phyloP scores from a whole-genome alignment of 2,113 vertebrate genomes.

The Perognathus longimembris region DNA sequence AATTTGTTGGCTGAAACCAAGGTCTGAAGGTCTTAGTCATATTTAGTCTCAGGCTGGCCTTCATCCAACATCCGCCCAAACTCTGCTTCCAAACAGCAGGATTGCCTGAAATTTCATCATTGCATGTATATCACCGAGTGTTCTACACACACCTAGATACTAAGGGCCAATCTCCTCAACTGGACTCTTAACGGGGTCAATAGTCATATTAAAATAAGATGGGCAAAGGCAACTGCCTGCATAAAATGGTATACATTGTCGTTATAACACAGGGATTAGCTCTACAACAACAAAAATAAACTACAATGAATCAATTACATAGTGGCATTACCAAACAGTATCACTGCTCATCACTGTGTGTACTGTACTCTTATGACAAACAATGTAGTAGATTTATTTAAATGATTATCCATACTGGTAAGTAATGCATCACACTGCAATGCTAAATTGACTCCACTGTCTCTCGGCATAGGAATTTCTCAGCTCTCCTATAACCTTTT shows the following conservation, averaged over 20 bases:
- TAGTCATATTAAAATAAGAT: background rate
- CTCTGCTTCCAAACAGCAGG: no score
- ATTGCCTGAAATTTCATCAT: background rate
- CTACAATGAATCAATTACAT: background rate
- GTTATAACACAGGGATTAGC: background rate
- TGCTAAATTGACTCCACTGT: background rate
- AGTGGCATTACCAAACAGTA: background rate
- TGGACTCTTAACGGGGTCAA: background rate
- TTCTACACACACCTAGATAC: background rate
- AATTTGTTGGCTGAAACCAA: background rate
- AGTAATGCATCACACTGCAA: background rate
- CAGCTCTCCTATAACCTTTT: background rate
- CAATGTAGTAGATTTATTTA: no score
- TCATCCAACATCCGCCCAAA: no score
- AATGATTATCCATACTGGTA: fast-evolving
- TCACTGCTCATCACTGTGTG: background rate
- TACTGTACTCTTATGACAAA: background rate
- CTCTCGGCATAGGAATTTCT: background rate
- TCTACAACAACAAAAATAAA: background rate
- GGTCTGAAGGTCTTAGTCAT: background rate
- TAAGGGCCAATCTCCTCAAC: no score
- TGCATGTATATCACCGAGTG: background rate
- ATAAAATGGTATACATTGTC: background rate
- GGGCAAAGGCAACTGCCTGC: background rate
- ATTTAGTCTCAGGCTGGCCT: no score